These are phyloP conservation scores for Globodera ellingtonae DNA, from an alignment of 1,140 invertebrate genomes.

Conservation along the genomic window DNA sequence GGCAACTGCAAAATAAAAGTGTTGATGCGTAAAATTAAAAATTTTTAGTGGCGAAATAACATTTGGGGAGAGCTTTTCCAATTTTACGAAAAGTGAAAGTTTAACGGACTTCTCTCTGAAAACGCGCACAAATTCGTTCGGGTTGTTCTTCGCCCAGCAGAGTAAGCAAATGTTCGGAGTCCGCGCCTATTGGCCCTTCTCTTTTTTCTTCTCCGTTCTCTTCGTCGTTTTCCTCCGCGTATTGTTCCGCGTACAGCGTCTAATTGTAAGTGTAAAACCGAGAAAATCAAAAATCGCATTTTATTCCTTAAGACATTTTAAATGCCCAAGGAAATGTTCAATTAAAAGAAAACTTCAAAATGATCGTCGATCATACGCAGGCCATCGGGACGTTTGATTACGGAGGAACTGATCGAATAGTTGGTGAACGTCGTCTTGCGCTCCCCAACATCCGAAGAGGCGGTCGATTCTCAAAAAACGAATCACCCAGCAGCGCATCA, in stretches of 20 bases:
- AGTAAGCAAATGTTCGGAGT: background rate
- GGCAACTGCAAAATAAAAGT: constrained; percentile 43
- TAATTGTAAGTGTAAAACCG: constrained; percentile 79
- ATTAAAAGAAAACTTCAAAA: constrained; percentile 85
- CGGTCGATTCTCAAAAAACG: constrained; percentile 13
- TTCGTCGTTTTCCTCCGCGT: constrained; percentile 67
- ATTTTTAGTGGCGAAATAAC: background rate
- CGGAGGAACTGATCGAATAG: constrained; percentile 90
- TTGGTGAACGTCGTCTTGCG: constrained; percentile 83
- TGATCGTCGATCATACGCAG: constrained; percentile 81
- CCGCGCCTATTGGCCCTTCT: constrained; percentile 62
- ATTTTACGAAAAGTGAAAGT: background rate
- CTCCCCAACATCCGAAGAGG: constrained; percentile 32
- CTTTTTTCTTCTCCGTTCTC: constrained; percentile 71
- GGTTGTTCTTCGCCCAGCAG: background rate
- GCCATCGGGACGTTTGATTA: constrained; percentile 82
- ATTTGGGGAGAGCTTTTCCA: background rate
- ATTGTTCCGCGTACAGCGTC: constrained; percentile 58
- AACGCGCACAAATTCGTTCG: constrained; percentile 14
- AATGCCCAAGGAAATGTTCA: constrained; percentile 69
- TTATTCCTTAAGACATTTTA: background rate
- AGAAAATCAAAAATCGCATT: too few relatives aligned
- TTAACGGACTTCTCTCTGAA: constrained; percentile 15
- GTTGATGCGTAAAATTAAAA: background rate
- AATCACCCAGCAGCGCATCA: background rate